These are phyloP conservation scores for Aphidius ervi DNA, from an alignment of 1,140 invertebrate genomes.

Conservation along the genomic window DNA sequence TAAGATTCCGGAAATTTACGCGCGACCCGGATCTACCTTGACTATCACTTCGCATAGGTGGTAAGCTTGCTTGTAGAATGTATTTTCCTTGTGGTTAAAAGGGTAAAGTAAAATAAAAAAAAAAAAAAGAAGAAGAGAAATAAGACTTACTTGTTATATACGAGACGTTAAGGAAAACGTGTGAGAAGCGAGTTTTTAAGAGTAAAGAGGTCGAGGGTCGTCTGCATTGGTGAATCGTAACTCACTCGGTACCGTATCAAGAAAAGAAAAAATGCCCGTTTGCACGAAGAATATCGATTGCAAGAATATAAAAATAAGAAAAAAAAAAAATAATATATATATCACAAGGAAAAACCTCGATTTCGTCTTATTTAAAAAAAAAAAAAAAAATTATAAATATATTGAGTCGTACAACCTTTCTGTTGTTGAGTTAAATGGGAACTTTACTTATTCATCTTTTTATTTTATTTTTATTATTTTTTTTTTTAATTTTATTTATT, in stretches of 20 bases:
- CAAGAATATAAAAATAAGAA: conserved; percentile 2
- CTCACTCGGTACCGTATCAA: conserved; percentile 13
- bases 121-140: conserved; percentile 3
- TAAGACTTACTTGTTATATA: conserved; percentile 12
- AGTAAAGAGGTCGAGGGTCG: conserved; percentile 16
- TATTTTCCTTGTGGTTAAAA: conserved; percentile 3
- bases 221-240: conserved; percentile 26
- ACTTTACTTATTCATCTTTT: too few relatives aligned
- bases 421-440: too few relatives aligned
- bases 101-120: conserved; percentile 5
- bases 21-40: conserved; percentile 27
- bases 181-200: neutral
- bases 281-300: conserved; percentile 13
- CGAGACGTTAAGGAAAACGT: neutral
- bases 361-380: neutral
- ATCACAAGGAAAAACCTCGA: neutral
- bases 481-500: too few relatives aligned
- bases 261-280: conserved; percentile 14
- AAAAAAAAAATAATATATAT: neutral
- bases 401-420: too few relatives aligned
- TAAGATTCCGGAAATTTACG: conserved; percentile 30
- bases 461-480: too few relatives aligned
- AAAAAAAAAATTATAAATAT: neutral
- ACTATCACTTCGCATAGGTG: conserved; percentile 21
- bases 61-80: neutral